phyloP scores from a whole-genome alignment of 2,797 vertebrate species.

The Etheostoma nigrum region DNA sequence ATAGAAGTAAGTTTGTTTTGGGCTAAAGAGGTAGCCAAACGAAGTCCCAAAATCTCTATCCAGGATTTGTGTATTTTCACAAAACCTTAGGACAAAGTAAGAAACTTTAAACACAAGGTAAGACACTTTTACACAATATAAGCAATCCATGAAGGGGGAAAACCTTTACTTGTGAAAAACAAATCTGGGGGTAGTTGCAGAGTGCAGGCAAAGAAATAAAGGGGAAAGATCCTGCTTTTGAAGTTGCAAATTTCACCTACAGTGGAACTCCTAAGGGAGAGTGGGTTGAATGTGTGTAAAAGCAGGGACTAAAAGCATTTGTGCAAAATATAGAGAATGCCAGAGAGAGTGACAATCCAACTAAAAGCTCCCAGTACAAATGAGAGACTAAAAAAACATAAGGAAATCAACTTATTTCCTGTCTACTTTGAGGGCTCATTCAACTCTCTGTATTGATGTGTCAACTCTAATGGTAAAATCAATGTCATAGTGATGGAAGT shows the following conservation, averaged over 20 bases:
- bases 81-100: constrained; percentile 27
- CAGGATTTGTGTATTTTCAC: background rate
- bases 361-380: constrained; percentile 62
- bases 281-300: constrained; percentile 57
- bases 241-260: constrained; percentile 70
- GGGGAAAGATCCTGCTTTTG: constrained; percentile 65
- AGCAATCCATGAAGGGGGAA: constrained; percentile 4
- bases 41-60: constrained; percentile 8
- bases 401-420: constrained; percentile 54
- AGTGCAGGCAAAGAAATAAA: constrained; percentile 23
- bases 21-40: constrained; percentile 24
- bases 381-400: constrained; percentile 29
- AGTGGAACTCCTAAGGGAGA: constrained; percentile 62
- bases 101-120: constrained; percentile 23
- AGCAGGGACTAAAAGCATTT: constrained; percentile 60
- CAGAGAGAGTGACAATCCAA: constrained; percentile 42
- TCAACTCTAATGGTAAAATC: constrained; percentile 81
- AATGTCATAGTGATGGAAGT: constrained; percentile 75
- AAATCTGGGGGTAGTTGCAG: constrained; percentile 40
- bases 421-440: constrained; percentile 57
- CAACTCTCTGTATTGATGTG: constrained; percentile 57
- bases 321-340: constrained; percentile 52
- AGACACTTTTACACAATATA: constrained; percentile 21
- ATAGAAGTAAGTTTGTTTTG: constrained; percentile 13
- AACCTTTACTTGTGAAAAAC: constrained; percentile 50